Conservation (phyloP, 1,140 invertebrate species). For the Wasmannia auropunctata region DNA sequence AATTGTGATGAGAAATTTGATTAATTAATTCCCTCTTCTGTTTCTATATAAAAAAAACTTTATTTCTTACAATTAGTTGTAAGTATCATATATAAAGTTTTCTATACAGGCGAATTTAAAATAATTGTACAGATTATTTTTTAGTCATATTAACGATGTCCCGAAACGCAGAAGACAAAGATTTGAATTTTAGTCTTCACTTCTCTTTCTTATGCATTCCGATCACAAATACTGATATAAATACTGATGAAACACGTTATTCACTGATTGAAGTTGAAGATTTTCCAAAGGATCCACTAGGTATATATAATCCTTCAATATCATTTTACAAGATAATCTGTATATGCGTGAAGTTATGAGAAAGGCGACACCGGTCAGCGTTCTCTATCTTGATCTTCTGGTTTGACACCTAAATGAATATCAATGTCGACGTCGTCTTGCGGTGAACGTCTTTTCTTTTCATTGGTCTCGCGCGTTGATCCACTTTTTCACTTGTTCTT, state of each 20-base stretch:
- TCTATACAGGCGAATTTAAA: not conserved
- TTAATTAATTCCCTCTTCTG: not conserved
- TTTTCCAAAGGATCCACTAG: slow-evolving; percentile 1
- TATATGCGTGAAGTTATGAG: slow-evolving; percentile 50
- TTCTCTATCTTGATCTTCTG: slow-evolving; percentile 33
- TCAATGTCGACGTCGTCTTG: slow-evolving; percentile 54
- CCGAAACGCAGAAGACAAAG: not conserved
- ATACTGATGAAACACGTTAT: slow-evolving; percentile 15
- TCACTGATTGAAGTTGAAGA: slow-evolving; percentile 56
- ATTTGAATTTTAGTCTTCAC: not conserved
- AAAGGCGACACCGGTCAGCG: slow-evolving; percentile 57
- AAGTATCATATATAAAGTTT: not conserved
- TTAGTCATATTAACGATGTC: not conserved
- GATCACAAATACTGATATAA: slow-evolving; percentile 48
- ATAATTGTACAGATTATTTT: not conserved
- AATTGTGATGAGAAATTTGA: not conserved
- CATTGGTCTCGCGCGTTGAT: not conserved
- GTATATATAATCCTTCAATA: slow-evolving; percentile 79
- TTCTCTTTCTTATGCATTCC: not conserved
- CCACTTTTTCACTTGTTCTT: slow-evolving; percentile 4
- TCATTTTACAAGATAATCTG: slow-evolving; percentile 72
- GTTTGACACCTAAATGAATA: slow-evolving; percentile 67
- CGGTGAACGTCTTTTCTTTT: not conserved
- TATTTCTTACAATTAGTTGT: too few relatives aligned
- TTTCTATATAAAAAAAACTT: not conserved